Evolutionary conservation across 2,888 invertebrate species (phyloP).

Genomic region (Gastracanthus pulcherrimus): DNA sequence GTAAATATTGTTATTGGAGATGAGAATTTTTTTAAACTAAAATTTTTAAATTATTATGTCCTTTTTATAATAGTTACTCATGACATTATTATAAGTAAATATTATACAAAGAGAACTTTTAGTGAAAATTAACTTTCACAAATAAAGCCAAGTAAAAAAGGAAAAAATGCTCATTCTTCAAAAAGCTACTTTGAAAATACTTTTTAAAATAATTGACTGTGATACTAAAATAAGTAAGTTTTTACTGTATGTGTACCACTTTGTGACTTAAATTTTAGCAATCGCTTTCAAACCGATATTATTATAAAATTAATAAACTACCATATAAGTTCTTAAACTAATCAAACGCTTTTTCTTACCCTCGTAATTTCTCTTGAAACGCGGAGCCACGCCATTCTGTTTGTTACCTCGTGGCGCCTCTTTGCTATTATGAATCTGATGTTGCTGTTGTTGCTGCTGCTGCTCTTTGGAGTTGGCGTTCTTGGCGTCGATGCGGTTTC

Average conservation of each 20-base stretch:
- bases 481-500: slow-evolving; percentile 44
- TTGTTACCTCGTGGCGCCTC: slow-evolving; percentile 54
- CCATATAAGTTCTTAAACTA: slow-evolving; percentile 22
- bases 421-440: slow-evolving; percentile 47
- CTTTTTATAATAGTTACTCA: neutral
- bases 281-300: neutral
- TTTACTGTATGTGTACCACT: neutral
- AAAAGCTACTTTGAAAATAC: too few relatives aligned
- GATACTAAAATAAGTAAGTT: slow-evolving; percentile 50
- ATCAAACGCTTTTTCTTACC: slow-evolving; percentile 58
- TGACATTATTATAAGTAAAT: neutral
- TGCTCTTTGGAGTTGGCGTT: slow-evolving; percentile 36
- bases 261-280: slow-evolving; percentile 24
- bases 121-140: neutral
- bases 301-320: slow-evolving; percentile 37
- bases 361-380: slow-evolving; percentile 66
- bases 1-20: slow-evolving; percentile 18
- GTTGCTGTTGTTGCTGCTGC: slow-evolving; percentile 14
- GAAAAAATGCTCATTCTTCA: neutral
- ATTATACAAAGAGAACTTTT: neutral
- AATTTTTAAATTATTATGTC: neutral
- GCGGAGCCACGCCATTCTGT: slow-evolving; percentile 62
- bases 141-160: neutral
- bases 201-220: slow-evolving; percentile 32
- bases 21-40: slow-evolving; percentile 12